Conservation (phyloP, 1,140 invertebrate genomes). For the Drosophila bipectinata region DNA sequence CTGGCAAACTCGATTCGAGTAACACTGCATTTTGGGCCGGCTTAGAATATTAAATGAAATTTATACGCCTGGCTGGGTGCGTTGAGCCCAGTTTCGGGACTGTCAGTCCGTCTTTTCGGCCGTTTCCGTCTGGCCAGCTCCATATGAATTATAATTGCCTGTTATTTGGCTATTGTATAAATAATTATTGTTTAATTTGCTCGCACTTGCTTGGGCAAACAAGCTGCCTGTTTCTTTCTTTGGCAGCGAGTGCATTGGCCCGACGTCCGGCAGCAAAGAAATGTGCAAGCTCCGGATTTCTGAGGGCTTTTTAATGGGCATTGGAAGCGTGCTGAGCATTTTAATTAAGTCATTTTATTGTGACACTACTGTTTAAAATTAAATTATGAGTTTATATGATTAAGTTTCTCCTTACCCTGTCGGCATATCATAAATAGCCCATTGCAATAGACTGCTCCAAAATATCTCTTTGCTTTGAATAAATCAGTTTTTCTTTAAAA, state of each 20-base stretch:
- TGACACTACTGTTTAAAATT: constrained; percentile 8
- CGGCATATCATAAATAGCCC: constrained; percentile 58
- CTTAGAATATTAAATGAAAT: constrained; percentile 73
- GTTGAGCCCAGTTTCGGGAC: constrained; percentile 23
- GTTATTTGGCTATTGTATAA: constrained; percentile 63
- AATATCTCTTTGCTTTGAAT: constrained; percentile 5
- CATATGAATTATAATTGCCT: constrained; percentile 61
- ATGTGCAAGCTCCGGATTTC: constrained; percentile 54
- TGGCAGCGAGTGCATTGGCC: constrained; percentile 50
- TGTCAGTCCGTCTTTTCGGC: not conserved
- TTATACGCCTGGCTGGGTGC: constrained; percentile 52
- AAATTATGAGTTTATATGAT: constrained; percentile 26
- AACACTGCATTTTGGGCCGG: constrained; percentile 15
- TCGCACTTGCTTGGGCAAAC: constrained; percentile 51
- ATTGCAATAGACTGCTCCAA: constrained; percentile 9
- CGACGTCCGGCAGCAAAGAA: constrained; percentile 14
- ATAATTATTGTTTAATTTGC: constrained; percentile 79
- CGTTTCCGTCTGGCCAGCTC: constrained; percentile 48
- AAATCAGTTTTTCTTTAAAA: not conserved
- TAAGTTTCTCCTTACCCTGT: constrained; percentile 28
- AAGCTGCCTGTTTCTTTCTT: constrained; percentile 54
- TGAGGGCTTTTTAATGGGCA: constrained; percentile 62
- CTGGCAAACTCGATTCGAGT: constrained; percentile 1
- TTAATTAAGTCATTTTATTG: constrained; percentile 43
- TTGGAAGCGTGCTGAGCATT: constrained; percentile 36